Evolutionary conservation across 2,113 vertebrate genomes (phyloP), one percentile per base, ranked within the genome.

Genomic region (Vimba vimba): DNA sequence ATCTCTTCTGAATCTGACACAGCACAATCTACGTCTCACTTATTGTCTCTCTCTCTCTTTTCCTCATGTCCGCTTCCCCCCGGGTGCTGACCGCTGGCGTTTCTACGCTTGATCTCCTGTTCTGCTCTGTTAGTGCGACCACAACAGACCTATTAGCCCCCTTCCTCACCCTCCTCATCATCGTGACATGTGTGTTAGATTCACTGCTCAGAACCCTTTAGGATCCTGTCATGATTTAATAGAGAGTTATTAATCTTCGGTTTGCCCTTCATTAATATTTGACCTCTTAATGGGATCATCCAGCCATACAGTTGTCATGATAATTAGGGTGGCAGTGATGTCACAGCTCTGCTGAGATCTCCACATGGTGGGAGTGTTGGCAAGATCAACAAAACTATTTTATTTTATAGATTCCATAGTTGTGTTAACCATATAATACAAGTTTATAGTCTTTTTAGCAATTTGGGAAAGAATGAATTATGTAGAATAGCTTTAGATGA

Each of bases 71-170:
- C 52, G 62, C 43, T 76, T 88, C 87, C 86, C 52, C 3, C 82
- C 17, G 89, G 76, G 88, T 87, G 87, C 87, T 92, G 91, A 94
- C 91, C 86, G 12, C 43, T 82, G 85, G 66, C 13, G 45, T 73
- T 92, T 89, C 90, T 85, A 83, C 19, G 0, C 79, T 75, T 87
- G 85, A 88, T 85, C 86, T 19, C 4, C 76, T 86, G 25, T 77
- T 86, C 74, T 57, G 50, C 73, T 27, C 68, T 71, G 9, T 71
- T 43, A 21, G 78, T 79, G 47, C 79, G 80, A 81, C 62, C 45
- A 52, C 25, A 52, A 27, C 71, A 85, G 52, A 71, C 6, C 64
- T 7, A 82, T 82, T 66, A 84, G 4, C 13, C 80, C 43, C 13
- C 12, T 15, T 79, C 76, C 50, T 77, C 9, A 27, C 52, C n/a